Conservation (phyloP, 2,113 vertebrate species). For the Lepus americanus region DNA sequence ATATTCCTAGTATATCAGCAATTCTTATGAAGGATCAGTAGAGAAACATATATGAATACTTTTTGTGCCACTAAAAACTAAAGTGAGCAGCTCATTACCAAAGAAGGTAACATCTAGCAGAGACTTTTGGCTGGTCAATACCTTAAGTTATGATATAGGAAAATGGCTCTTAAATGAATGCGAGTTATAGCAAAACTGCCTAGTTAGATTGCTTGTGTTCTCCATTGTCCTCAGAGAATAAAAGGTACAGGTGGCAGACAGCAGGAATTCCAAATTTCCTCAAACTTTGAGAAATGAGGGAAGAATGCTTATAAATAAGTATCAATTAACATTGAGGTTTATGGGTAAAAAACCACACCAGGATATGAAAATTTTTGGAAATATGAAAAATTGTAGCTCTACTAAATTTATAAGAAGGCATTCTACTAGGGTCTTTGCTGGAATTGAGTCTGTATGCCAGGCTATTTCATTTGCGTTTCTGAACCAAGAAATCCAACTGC, state of each 20-base stretch:
- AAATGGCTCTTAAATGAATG: not conserved
- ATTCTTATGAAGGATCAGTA: not conserved
- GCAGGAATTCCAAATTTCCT: not conserved
- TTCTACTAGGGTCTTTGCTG: not conserved
- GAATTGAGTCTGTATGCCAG: not conserved
- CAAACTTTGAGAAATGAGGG: not conserved
- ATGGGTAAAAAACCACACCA: not conserved
- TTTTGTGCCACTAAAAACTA: not conserved
- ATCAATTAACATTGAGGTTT: not conserved
- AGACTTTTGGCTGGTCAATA: not conserved
- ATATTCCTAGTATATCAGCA: not conserved
- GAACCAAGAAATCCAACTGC: not conserved
- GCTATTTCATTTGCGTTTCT: not conserved
- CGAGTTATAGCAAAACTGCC: not conserved
- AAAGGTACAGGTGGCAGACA: not conserved
- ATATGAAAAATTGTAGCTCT: not conserved
- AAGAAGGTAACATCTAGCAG: not conserved
- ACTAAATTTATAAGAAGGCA: not conserved
- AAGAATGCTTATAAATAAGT: not conserved
- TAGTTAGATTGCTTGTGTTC: not conserved
- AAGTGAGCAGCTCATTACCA: not conserved
- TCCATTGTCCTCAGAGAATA: not conserved
- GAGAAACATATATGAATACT: not conserved
- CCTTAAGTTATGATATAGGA: not conserved
- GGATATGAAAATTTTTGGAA: no score